Percentiles rank a stretch among this genome's conserved stretches.
phyloP scores from a whole-genome alignment of 30 jellyfish, hydroid and myxozoan genomes.

The Cassiopea xamachana region DNA sequence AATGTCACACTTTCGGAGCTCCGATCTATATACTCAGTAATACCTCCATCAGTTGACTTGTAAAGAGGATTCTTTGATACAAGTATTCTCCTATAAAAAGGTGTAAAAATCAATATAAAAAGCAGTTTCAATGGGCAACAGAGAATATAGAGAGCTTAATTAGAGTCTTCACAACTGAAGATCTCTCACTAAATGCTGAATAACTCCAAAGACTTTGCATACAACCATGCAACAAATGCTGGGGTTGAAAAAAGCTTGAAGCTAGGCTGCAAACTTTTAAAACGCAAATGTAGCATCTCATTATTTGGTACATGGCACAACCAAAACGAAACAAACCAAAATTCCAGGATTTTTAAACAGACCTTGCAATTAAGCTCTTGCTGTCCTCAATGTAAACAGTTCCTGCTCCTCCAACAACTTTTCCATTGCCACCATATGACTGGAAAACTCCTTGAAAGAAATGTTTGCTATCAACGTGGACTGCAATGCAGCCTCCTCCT shows the following conservation, averaged over 20 bases:
- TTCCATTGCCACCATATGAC: constrained; percentile 71
- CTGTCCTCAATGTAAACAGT: constrained; percentile 58
- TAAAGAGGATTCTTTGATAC: constrained; percentile 14
- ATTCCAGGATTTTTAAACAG: background rate
- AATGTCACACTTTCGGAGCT: constrained; percentile 13
- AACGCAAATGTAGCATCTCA: too few species aligned
- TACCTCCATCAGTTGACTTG: constrained; percentile 7
- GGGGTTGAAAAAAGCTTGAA: too few species aligned
- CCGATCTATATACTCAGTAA: constrained; percentile 31
- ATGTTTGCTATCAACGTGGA: constrained; percentile 38
- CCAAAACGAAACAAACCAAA: background rate
- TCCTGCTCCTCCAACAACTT: constrained; percentile 71
- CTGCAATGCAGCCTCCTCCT: constrained; percentile 81
- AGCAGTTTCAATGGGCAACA: background rate
- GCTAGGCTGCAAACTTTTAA: too few species aligned
- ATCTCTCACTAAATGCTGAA: too few species aligned
- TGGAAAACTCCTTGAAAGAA: constrained; percentile 34
- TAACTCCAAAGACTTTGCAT: too few species aligned
- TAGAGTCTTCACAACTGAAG: too few species aligned
- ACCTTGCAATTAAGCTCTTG: constrained; percentile 42
- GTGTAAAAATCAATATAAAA: background rate
- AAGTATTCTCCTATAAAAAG: constrained; percentile 25
- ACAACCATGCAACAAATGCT: too few species aligned
- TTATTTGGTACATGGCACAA: too few species aligned
- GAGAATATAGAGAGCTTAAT: background rate